Evolutionary conservation across 2,797 vertebrate species (phyloP).

Genomic region (Bovichtus diacanthus): DNA sequence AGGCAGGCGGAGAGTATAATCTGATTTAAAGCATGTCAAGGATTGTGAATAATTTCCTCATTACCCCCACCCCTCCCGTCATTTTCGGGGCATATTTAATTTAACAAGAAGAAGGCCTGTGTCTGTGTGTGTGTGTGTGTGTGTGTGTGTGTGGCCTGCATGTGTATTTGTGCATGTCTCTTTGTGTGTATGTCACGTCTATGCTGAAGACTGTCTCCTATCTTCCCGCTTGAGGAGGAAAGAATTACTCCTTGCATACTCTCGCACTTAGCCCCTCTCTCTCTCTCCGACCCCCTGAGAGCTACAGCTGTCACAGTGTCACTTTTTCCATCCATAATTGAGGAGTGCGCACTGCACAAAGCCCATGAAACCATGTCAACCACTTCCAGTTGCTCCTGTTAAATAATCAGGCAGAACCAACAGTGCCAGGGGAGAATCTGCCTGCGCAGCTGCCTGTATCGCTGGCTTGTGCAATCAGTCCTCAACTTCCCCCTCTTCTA

Average conservation of each 20-base stretch:
- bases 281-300: slow-evolving; percentile 72
- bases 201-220: slow-evolving; percentile 60
- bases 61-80: slow-evolving; percentile 76
- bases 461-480: slow-evolving; percentile 68
- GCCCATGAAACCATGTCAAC: slow-evolving; percentile 82
- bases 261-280: slow-evolving; percentile 38
- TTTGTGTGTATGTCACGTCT: slow-evolving; percentile 63
- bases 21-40: slow-evolving; percentile 84
- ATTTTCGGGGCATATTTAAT: slow-evolving; percentile 82
- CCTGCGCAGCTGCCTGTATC: slow-evolving; percentile 69
- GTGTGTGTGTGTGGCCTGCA: not conserved
- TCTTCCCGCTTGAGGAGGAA: slow-evolving; percentile 68
- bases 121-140: slow-evolving; percentile 18
- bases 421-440: slow-evolving; percentile 68
- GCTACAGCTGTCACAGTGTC: slow-evolving; percentile 84
- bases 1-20: slow-evolving; percentile 77
- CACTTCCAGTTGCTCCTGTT: slow-evolving; percentile 82
- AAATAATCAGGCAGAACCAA: slow-evolving; percentile 82
- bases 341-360: slow-evolving; percentile 79
- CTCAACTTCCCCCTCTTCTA: slow-evolving; percentile 24
- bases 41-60: slow-evolving; percentile 84
- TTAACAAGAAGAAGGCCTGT: slow-evolving; percentile 68
- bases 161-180: slow-evolving; percentile 15
- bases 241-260: slow-evolving; percentile 69
- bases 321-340: slow-evolving; percentile 83